A percentile compares a stretch with the other conserved stretches of the same genome.
Conservation (phyloP, 2,888 invertebrate species). For the Eupelmus urozonus region DNA sequence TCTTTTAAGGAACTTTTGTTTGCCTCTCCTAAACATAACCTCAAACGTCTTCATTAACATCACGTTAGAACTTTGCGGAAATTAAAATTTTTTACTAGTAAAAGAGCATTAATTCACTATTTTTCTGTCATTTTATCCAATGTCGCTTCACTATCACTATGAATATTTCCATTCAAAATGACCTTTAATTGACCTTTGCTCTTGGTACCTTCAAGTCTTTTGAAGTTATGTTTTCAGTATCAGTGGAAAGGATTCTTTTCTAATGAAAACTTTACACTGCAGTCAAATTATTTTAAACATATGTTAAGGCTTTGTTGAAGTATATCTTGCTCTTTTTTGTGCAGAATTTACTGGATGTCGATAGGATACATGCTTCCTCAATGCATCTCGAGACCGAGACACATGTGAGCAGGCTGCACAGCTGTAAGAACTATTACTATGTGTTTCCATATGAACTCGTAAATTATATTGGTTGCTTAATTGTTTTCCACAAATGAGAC, state of each 20-base stretch:
- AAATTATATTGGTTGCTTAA: constrained; percentile 94
- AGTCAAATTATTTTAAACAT: constrained; percentile 51
- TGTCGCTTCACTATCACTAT: constrained; percentile 39
- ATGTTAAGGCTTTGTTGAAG: constrained; percentile 56
- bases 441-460: constrained; percentile 93
- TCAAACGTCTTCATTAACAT: constrained; percentile 50
- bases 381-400: constrained; percentile 90
- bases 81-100: constrained; percentile 21
- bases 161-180: constrained; percentile 44
- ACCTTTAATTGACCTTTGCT: constrained; percentile 51
- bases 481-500: constrained; percentile 91
- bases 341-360: constrained; percentile 84
- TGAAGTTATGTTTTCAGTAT: constrained; percentile 56
- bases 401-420: constrained; percentile 93
- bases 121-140: constrained; percentile 12
- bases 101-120: constrained; percentile 8
- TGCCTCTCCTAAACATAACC: constrained; percentile 58
- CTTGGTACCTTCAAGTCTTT: constrained; percentile 19
- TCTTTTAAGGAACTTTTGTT: constrained; percentile 59
- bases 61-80: constrained; percentile 29
- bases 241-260: constrained; percentile 58
- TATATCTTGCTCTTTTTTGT: constrained; percentile 76
- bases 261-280: constrained; percentile 60
- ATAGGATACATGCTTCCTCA: constrained; percentile 93
- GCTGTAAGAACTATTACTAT: constrained; percentile 91